Percentiles rank a stretch among this genome's conserved stretches.
Conservation (phyloP, 1,140 invertebrate species). For the Pseudomyrmex flavicornis region DNA sequence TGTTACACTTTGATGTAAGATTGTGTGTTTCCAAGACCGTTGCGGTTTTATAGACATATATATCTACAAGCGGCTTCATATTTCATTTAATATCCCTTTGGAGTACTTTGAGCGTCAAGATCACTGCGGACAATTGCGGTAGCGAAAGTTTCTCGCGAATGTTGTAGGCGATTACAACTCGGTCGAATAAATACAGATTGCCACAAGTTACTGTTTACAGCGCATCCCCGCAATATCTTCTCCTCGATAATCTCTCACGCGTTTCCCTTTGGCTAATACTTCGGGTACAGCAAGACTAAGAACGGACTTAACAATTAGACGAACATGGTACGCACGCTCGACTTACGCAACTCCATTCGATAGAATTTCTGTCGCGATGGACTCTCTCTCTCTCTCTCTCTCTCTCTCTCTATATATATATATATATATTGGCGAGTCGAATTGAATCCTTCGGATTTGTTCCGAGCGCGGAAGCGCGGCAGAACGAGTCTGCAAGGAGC, state of each 20-base stretch:
- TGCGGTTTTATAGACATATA: neutral
- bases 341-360: conserved; percentile 22
- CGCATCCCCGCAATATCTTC: neutral
- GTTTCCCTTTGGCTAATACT: neutral
- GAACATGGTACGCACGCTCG: conserved; percentile 8
- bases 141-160: conserved; percentile 32
- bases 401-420: conserved; percentile 21
- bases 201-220: conserved; percentile 26
- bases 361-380: conserved; percentile 25
- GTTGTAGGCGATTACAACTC: conserved; percentile 38
- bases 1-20: neutral
- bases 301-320: conserved; percentile 54
- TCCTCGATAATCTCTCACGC: neutral
- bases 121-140: conserved; percentile 12
- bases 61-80: neutral
- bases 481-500: neutral
- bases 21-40: no score
- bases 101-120: neutral
- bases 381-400: conserved; percentile 19
- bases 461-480: neutral
- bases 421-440: neutral
- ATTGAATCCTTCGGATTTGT: conserved; percentile 45
- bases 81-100: neutral
- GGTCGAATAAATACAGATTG: conserved; percentile 46
- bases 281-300: conserved; percentile 11